Base-by-base conservation (phyloP, 2,888 invertebrate genomes). In the Spodoptera littoralis region DNA sequence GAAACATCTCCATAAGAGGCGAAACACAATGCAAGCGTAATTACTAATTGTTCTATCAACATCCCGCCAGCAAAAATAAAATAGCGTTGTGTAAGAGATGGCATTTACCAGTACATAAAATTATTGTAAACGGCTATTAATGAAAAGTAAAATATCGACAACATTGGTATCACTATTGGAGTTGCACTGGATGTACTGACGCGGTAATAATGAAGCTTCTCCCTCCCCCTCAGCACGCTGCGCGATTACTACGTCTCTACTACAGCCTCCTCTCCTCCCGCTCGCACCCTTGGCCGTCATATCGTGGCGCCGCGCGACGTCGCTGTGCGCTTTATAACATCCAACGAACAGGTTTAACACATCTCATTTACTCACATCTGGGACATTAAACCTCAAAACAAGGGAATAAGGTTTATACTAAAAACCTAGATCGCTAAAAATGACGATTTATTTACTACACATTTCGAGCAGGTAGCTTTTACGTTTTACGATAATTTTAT, bases 201-300 rank as follows among this genome's bases (percentile, higher is more conserved):
- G 76, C 80, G 82, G 79, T 83, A 86, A 87, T 89, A 90, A 90
- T 87, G 86, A 90, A 87, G 70, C 77, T 73, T 58, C 47, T 30
- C 30, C 68, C 65, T 63, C 67, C 69, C 71, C 77, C 77, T 63
- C 80, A 73, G 76, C 64, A 70, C 77, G 57, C 82, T 64, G 81
- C 83, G 79, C 82, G 81, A 83, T 88, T 91, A 90, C 91, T 92
- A 91, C 90, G 90, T 72, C 87, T 87, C 81, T 89, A 91, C 91
- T 76, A 77, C 90, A 90, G 85, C 87, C 90, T 89, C 81, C 84
- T 70, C 83, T 65, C 83, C 82, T 72, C 84, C 82, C 81, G 74
- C 84, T 72, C 81, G 81, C 82, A 82, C 80, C 83, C 82, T 79
- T 68, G 72, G 69, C 76, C 85, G 76, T 76, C 79, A 81, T 85